Percentiles rank a stretch among this genome's conserved stretches.
Evolutionary conservation across 2,797 vertebrate genomes (phyloP).

Genomic region (Eidolon dupreanum): DNA sequence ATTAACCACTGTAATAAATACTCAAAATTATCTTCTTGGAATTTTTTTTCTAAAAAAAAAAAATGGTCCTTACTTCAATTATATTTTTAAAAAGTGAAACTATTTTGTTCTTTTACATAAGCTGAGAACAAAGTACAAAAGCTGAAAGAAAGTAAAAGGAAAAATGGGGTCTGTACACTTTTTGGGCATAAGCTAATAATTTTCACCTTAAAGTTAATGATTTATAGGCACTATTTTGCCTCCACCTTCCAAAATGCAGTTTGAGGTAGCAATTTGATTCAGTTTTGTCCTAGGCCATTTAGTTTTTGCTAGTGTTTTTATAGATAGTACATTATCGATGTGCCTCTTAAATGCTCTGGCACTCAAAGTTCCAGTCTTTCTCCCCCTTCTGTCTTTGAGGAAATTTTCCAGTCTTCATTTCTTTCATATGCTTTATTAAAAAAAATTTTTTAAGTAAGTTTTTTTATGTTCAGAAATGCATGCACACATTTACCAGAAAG

Average conservation of each 20-base stretch:
- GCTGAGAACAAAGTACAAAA: conserved; percentile 2
- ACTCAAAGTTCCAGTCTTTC: conserved; percentile 38
- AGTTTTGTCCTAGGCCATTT: background rate
- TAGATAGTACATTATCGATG: background rate
- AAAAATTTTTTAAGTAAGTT: background rate
- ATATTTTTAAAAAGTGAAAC: conserved; percentile 22
- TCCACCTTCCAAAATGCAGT: background rate
- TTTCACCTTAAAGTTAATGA: conserved; percentile 6
- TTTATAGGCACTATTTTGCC: background rate
- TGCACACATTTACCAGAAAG: background rate
- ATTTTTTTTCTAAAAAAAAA: background rate
- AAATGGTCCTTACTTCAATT: background rate
- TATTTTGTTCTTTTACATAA: background rate
- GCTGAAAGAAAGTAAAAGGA: background rate
- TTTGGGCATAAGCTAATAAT: background rate
- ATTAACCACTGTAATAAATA: background rate
- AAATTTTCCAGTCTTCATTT: conserved; percentile 61
- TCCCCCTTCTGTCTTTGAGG: conserved; percentile 12
- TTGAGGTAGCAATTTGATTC: background rate
- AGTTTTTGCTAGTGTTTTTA: conserved; percentile 14
- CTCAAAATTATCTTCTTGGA: background rate
- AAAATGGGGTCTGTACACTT: background rate
- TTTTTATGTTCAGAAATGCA: conserved; percentile 11
- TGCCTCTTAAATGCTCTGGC: conserved; percentile 1
- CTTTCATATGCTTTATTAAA: conserved; percentile 57